These are phyloP conservation scores for Salvator merianae DNA, from an alignment of 2,113 vertebrate genomes.

Conservation along the genomic window DNA sequence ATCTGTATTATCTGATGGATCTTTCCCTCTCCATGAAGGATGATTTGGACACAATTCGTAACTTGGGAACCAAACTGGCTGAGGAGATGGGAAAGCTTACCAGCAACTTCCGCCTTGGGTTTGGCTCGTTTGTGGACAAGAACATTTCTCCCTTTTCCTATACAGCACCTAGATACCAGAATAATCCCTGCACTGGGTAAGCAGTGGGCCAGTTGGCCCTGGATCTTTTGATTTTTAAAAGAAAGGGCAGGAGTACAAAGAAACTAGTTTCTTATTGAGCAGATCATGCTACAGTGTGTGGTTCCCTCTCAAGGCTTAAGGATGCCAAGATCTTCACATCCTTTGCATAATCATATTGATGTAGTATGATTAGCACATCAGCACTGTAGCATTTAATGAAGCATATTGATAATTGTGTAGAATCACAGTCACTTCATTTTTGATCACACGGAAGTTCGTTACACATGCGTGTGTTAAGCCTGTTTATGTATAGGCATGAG, in stretches of 20 bases:
- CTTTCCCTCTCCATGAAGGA: constrained; percentile 99
- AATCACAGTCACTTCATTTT: neutral
- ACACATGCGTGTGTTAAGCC: no score
- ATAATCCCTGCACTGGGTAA: constrained; percentile 95
- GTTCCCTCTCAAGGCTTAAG: no score
- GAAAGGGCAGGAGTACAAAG: neutral
- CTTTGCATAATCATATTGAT: neutral
- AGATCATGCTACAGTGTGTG: neutral
- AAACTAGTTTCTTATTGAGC: neutral
- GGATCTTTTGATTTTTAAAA: neutral
- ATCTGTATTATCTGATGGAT: constrained; percentile 98
- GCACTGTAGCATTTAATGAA: neutral
- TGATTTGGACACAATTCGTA: constrained; percentile 91
- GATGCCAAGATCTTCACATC: neutral
- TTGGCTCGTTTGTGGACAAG: constrained; percentile 97
- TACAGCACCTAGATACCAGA: constrained; percentile 88
- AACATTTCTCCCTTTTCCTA: constrained; percentile 98
- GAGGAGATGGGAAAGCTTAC: constrained; percentile 96
- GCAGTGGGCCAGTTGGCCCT: constrained; percentile 50
- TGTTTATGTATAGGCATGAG: neutral
- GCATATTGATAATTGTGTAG: neutral
- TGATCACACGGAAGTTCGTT: no score
- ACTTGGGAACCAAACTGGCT: constrained; percentile 91
- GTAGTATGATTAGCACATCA: no score
- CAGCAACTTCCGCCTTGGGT: constrained; percentile 96